phyloP scores from a whole-genome alignment of 2,888 invertebrate genomes.

The Poecilus cupreus region DNA sequence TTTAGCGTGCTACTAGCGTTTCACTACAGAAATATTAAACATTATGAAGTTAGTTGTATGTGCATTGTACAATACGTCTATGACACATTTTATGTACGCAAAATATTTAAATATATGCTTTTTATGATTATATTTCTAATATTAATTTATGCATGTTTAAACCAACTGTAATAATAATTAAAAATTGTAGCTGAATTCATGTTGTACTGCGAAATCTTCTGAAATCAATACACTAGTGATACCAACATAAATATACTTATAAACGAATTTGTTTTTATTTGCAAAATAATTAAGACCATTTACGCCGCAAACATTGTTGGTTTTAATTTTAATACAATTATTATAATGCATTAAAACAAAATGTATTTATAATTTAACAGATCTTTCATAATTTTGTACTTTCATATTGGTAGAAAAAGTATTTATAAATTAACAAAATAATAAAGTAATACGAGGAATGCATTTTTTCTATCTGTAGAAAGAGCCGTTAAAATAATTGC shows the following conservation, averaged over 20 bases:
- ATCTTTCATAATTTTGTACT: too few relatives aligned
- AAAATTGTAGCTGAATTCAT: background rate
- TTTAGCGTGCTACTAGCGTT: constrained; percentile 6
- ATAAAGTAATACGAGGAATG: too few relatives aligned
- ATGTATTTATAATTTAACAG: too few relatives aligned
- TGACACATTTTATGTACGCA: too few relatives aligned
- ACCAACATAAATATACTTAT: background rate
- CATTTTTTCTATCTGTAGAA: too few relatives aligned
- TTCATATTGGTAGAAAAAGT: too few relatives aligned
- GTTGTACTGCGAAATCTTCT: background rate
- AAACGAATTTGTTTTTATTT: background rate
- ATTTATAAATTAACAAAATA: too few relatives aligned
- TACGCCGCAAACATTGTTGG: too few relatives aligned
- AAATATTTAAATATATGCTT: background rate
- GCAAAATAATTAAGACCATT: too few relatives aligned
- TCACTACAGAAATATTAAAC: background rate
- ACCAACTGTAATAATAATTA: background rate
- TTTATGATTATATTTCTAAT: background rate
- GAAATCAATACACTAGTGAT: background rate
- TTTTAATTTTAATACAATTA: too few relatives aligned
- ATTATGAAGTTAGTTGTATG: background rate
- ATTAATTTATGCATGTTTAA: background rate
- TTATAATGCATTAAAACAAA: too few relatives aligned
- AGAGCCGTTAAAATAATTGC: too few relatives aligned
- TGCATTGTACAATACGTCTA: background rate